A percentile compares a stretch with the other conserved stretches of the same genome.
phyloP scores from a whole-genome alignment of 2,113 vertebrate genomes.

The Tringa solitaria region DNA sequence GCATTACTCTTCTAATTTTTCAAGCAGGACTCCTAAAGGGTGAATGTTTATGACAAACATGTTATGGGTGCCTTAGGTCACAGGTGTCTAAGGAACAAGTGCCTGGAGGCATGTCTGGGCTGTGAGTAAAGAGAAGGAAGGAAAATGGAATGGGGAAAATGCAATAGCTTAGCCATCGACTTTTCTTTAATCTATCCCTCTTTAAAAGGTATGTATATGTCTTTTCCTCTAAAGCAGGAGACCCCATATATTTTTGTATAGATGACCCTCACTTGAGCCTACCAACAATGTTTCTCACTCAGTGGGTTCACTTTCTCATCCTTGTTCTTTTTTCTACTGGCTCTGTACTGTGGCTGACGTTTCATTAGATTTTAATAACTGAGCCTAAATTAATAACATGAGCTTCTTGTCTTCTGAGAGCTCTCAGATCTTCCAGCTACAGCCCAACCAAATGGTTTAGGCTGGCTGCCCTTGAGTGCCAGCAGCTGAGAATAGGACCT shows the following conservation, averaged over 20 bases:
- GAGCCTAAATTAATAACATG: neutral
- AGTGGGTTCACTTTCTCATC: neutral
- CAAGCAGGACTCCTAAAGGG: neutral
- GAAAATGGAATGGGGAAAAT: neutral
- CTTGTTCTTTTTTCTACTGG: neutral
- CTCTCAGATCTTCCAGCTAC: neutral
- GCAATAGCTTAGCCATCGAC: neutral
- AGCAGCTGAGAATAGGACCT: neutral
- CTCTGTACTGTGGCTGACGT: neutral
- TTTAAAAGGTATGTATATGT: neutral
- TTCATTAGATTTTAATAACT: neutral
- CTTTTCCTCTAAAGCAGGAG: neutral
- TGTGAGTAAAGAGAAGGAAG: neutral
- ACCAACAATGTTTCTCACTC: neutral
- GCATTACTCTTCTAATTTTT: neutral
- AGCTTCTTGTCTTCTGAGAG: neutral
- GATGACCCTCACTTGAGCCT: neutral
- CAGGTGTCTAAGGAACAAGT: neutral
- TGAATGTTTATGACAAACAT: neutral
- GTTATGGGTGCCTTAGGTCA: neutral
- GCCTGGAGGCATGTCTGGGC: neutral
- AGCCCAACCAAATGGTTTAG: neutral
- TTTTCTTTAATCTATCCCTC: neutral
- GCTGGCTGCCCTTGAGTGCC: neutral
- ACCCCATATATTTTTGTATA: fast-evolving